phyloP scores from a whole-genome alignment of 35 echinoderm and acorn worm genomes.

The Apostichopus parvimensis region DNA sequence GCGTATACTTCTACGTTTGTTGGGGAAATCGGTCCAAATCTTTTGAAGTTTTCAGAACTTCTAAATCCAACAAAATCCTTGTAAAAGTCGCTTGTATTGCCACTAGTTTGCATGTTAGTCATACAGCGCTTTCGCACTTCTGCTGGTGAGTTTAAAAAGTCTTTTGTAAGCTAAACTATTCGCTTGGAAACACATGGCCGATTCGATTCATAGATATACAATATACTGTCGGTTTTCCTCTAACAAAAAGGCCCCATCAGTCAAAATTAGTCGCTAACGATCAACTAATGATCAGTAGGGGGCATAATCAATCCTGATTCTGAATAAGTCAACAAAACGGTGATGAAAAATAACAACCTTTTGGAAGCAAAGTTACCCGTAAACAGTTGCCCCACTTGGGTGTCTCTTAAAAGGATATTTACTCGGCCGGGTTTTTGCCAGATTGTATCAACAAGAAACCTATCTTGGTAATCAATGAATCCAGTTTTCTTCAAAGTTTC shows the following conservation, averaged over 20 bases:
- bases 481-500: too few relatives aligned
- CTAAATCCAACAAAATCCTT: too few relatives aligned
- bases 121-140: too few relatives aligned
- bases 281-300: background rate
- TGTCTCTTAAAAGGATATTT: background rate
- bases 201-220: background rate
- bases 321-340: background rate
- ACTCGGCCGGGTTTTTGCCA: background rate
- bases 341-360: conserved; percentile 9
- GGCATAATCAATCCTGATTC: conserved; percentile 3
- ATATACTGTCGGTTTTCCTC: background rate
- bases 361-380: background rate
- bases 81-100: too few relatives aligned
- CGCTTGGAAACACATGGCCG: background rate
- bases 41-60: too few relatives aligned
- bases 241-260: background rate
- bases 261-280: conserved; percentile 7
- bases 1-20: too few relatives aligned
- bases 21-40: too few relatives aligned
- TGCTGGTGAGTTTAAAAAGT: too few relatives aligned
- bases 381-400: background rate
- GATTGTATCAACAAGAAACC: too few relatives aligned
- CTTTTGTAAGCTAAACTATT: background rate
- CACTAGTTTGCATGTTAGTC: too few relatives aligned
- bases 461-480: too few relatives aligned